A percentile compares a stretch with the other conserved stretches of the same genome.
These are phyloP conservation scores for Oreochromis grahami DNA, from an alignment of 2,797 vertebrate genomes.

Conservation along the genomic window DNA sequence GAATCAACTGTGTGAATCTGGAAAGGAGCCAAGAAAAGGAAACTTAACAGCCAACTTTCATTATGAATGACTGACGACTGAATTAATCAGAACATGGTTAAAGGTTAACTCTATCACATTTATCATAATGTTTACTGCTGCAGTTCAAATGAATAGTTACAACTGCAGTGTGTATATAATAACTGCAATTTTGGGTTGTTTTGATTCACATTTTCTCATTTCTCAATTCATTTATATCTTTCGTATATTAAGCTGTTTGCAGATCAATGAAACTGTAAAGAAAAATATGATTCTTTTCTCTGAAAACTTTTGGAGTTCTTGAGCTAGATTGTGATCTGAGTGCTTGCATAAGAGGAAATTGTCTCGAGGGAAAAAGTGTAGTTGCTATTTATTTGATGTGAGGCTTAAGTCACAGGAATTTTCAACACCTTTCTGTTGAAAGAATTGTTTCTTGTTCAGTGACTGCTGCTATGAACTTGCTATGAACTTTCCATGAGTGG, in stretches of 20 bases:
- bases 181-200: background rate
- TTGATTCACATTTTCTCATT: background rate
- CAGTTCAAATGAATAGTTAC: background rate
- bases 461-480: background rate
- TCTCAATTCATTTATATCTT: background rate
- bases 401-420: constrained; percentile 1
- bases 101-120: background rate
- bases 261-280: background rate
- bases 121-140: background rate
- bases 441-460: background rate
- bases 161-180: background rate
- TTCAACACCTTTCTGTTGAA: background rate
- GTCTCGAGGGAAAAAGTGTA: background rate
- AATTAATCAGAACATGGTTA: background rate
- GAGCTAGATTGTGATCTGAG: background rate
- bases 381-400: background rate
- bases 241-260: background rate
- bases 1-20: constrained; percentile 27
- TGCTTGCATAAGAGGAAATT: background rate
- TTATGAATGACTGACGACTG: background rate
- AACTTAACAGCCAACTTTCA: background rate
- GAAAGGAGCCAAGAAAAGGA: background rate
- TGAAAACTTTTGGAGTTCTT: background rate
- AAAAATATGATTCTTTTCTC: background rate
- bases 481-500: too few relatives aligned